Conservation (phyloP, 2,113 vertebrate genomes). For the Daphoenositta chrysoptera region DNA sequence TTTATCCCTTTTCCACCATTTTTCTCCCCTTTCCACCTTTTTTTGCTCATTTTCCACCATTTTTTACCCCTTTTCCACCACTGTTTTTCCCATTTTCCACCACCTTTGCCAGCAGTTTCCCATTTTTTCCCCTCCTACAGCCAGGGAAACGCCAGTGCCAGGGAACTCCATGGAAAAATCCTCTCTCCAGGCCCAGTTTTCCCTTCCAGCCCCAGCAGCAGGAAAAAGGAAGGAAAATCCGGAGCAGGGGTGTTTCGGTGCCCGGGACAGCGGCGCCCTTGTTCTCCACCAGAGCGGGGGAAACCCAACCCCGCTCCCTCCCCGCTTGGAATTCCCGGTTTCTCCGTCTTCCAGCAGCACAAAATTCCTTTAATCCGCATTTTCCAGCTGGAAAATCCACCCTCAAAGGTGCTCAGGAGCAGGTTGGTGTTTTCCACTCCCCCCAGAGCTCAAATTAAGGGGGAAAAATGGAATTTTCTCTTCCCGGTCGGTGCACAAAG, state of each 20-base stretch:
- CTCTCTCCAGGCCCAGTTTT: not conserved
- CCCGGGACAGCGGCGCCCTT: not conserved
- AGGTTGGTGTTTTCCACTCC: rapidly evolving
- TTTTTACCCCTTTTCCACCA: not conserved
- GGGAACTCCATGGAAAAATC: rapidly evolving
- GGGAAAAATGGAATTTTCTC: not conserved
- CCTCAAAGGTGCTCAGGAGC: not conserved
- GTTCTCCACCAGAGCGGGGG: not conserved
- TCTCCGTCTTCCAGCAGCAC: not conserved
- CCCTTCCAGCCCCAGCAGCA: not conserved
- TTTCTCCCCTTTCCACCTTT: not conserved
- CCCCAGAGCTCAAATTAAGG: not conserved
- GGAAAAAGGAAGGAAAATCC: not conserved
- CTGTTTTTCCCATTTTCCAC: rapidly evolving
- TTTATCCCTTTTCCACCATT: rapidly evolving
- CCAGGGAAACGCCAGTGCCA: rapidly evolving
- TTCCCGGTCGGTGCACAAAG: not conserved
- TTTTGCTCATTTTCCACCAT: not conserved
- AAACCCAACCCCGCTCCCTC: not conserved
- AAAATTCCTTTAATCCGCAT: not conserved
- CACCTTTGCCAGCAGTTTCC: no score
- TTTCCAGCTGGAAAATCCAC: not conserved
- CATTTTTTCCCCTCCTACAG: not conserved
- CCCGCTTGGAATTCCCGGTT: not conserved
- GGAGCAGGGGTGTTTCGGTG: not conserved